Base-by-base conservation (phyloP, 2,888 invertebrate species). In the Drosophila paracracens region DNA sequence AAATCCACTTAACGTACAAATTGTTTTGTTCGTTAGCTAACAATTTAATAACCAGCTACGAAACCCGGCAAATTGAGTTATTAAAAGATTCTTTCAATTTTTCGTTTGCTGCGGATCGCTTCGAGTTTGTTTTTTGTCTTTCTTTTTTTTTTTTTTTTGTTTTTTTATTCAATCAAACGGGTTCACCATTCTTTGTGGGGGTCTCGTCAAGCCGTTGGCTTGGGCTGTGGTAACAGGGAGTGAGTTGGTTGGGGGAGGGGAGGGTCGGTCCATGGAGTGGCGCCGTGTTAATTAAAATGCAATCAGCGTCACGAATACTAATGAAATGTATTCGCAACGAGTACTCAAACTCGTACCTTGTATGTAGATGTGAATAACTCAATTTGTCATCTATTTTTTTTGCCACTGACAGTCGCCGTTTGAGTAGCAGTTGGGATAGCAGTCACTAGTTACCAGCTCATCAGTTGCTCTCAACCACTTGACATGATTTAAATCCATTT, bases 221-320 rank as follows among this genome's bases (percentile, higher is more conserved):
- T n/a, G 33, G 21, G 4, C 10, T 50, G 4, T 10, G 27, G 18
- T 8, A 29, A 2, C 21, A 2, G 58, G 61, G 46, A 13, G 1
- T 21, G 36, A 7, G 46, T 46, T 46, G 40, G 56, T 1, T n/a
- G 38, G 52, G 53, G 18, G 54, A 48, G 21, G 25, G 40, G 52
- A 18, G 77, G 61, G 25, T 57, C 73, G 48, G 72, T 69, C 68
- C 77, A 63, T 68, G 89, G 62, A 53, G 70, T 89, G 88, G 90
- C 89, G 89, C 82, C 83, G 75, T 61, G 84, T 90, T 90, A 83
- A 89, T 90, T 87, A 89, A 90, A 90, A 89, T 90, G 89, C 89
- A 90, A 87, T 90, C 89, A 87, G 82, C 72, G 90, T 90, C 82
- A 84, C 82, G 89, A 81, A 89, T 90, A 87, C 91, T 89, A 87